phyloP scores from a whole-genome alignment of 2,113 vertebrate genomes.

The Colaptes auratus region DNA sequence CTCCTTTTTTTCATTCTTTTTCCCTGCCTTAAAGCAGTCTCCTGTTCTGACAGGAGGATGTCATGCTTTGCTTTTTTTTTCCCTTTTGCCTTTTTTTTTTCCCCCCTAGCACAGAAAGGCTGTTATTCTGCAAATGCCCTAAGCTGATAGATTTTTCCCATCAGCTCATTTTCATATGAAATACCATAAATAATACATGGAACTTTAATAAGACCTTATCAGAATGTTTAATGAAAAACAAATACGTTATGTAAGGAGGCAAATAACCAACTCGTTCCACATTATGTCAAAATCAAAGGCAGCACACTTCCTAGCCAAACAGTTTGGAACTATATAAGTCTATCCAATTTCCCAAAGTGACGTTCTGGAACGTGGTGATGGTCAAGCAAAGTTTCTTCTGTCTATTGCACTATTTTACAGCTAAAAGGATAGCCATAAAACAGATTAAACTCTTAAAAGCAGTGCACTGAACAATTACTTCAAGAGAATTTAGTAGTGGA shows the following conservation, averaged over 20 bases:
- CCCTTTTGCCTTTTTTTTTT: background rate
- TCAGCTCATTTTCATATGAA: slow-evolving; percentile 72
- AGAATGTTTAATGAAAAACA: slow-evolving; percentile 80
- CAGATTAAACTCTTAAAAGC: background rate
- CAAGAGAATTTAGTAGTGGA: background rate
- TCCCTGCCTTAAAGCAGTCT: slow-evolving; percentile 55
- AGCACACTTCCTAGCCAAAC: slow-evolving; percentile 8
- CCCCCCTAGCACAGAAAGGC: slow-evolving; percentile 26
- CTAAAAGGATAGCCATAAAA: slow-evolving; percentile 24
- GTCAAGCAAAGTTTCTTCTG: slow-evolving; percentile 32
- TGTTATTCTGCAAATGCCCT: slow-evolving; percentile 47
- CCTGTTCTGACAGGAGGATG: slow-evolving; percentile 45
- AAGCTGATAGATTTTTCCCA: slow-evolving; percentile 49
- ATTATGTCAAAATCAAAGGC: slow-evolving; percentile 37
- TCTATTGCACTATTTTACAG: background rate
- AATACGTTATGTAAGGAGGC: slow-evolving; percentile 70
- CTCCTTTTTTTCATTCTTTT: slow-evolving; percentile 15
- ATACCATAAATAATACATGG: slow-evolving; percentile 76
- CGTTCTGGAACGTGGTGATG: slow-evolving; percentile 27
- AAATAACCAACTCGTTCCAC: slow-evolving; percentile 51
- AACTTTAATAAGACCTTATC: slow-evolving; percentile 76
- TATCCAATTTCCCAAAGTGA: slow-evolving; percentile 56
- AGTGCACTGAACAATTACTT: slow-evolving; percentile 15
- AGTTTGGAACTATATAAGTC: background rate
- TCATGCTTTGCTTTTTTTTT: slow-evolving; percentile 6